Base-by-base conservation (phyloP, 2,113 vertebrate genomes). In the Octodon degus region DNA sequence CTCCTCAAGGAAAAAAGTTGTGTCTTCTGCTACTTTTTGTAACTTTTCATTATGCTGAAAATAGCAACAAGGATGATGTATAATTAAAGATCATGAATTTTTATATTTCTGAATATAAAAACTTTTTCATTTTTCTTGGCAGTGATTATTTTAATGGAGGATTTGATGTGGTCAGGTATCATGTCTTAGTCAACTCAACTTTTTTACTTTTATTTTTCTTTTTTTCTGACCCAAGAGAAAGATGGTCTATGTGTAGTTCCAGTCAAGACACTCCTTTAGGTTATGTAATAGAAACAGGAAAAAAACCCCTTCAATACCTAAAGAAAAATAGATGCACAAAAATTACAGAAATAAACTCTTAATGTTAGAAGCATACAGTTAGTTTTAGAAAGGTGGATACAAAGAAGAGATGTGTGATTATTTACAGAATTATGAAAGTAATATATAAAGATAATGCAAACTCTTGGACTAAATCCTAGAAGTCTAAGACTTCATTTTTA, bases 41-140 rank as follows among this genome's bases (percentile, higher is more conserved):
- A 92, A 89, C 43, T 34, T 89, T 89, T 22, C 13, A 34, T 2
- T 79, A 24, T 83, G 83, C 53, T 92, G 80, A 80, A 92, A 93
- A 93, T 77, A 91, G 25, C 43, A 84, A 58, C 22, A 94, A 89
- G 55, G 62, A 24, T 85, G 37, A 93, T 34, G 89, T 1, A 93
- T 30, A 43, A 96, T 90, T 94, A 86, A 94, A 96, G 79, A 92
- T 82, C 17, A 77, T 25, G 22, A 82, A 3, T 60, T 90, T 88
- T 62, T 91, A 47, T 92, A 79, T 62, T 96, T 94, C 62, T 76
- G 40, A 95, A 96, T 83, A 58, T 32, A 86, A 91, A 27, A 92
- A 79, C 86, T 62, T 89, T 62, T 96, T 82, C 16, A 55, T 37
- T 55, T 55, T 85, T 43, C 3, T 30, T 72, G 10, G 27, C 43